phyloP scores from a whole-genome alignment of 92 coral and sea anemone species.

The Parazoanthus atlanticus region DNA sequence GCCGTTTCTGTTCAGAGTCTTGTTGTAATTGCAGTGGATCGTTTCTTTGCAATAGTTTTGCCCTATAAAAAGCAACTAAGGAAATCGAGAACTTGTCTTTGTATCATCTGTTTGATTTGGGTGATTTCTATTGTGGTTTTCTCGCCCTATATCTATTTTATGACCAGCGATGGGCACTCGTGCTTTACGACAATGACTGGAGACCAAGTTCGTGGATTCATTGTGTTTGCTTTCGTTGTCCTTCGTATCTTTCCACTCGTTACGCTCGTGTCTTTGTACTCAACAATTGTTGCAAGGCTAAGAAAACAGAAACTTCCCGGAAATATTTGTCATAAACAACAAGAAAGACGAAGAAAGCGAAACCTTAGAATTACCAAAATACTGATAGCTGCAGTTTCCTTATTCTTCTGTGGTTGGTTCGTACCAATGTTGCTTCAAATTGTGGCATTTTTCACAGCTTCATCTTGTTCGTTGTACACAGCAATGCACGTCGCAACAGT shows the following conservation, averaged over 20 bases:
- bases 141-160: background rate
- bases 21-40: conserved; percentile 31
- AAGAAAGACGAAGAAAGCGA: background rate
- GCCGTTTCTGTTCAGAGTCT: conserved; percentile 33
- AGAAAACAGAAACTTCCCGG: background rate
- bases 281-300: background rate
- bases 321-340: background rate
- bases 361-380: conserved; percentile 16
- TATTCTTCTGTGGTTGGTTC: conserved; percentile 25
- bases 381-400: conserved; percentile 11
- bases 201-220: background rate
- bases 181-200: conserved; percentile 19
- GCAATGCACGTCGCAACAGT: conserved; percentile 20
- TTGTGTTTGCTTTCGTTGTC: background rate
- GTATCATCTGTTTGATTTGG: conserved; percentile 20
- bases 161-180: background rate
- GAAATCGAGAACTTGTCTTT: conserved; percentile 4
- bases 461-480: conserved; percentile 6
- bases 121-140: background rate
- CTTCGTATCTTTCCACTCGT: conserved; percentile 17
- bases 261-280: background rate
- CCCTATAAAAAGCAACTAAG: conserved; percentile 3
- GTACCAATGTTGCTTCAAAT: conserved; percentile 20
- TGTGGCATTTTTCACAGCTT: conserved; percentile 11
- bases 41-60: conserved; percentile 19